These are phyloP conservation scores for Octopus bimaculoides DNA, from an alignment of 1,140 invertebrate species.

Conservation along the genomic window DNA sequence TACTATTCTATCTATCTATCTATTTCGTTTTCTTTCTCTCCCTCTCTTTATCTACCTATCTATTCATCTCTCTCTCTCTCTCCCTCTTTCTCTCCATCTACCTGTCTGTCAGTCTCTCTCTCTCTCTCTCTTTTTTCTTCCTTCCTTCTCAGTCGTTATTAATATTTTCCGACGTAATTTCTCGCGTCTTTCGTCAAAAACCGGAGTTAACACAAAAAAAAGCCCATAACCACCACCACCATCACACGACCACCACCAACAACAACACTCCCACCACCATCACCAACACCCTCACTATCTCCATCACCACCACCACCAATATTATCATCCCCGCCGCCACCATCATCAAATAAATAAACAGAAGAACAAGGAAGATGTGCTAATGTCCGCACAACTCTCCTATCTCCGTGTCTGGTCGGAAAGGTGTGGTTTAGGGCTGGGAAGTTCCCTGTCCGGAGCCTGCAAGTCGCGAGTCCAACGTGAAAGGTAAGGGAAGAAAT, in stretches of 20 bases:
- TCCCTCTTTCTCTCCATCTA: no score
- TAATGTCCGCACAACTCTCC: slow-evolving; percentile 7
- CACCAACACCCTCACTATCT: background rate
- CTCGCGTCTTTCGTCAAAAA: no score
- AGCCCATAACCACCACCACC: no score
- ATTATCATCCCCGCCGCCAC: background rate
- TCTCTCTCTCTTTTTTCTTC: no score
- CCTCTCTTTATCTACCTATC: no score
- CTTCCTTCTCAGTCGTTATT: no score
- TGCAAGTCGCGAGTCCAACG: background rate
- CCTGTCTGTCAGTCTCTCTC: no score
- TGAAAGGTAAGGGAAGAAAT: background rate
- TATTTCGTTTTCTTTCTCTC: no score
- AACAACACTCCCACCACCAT: background rate
- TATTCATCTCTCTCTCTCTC: no score
- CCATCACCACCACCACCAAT: background rate
- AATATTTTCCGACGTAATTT: no score
- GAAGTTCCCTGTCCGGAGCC: background rate
- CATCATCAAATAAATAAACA: background rate
- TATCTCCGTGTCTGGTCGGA: slow-evolving; percentile 4
- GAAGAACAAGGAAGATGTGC: background rate
- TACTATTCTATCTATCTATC: background rate
- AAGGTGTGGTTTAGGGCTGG: background rate
- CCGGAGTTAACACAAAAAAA: no score
- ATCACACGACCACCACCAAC: background rate